Evolutionary conservation across 2,888 invertebrate genomes (phyloP).

Genomic region (Meghimatium bilineatum): DNA sequence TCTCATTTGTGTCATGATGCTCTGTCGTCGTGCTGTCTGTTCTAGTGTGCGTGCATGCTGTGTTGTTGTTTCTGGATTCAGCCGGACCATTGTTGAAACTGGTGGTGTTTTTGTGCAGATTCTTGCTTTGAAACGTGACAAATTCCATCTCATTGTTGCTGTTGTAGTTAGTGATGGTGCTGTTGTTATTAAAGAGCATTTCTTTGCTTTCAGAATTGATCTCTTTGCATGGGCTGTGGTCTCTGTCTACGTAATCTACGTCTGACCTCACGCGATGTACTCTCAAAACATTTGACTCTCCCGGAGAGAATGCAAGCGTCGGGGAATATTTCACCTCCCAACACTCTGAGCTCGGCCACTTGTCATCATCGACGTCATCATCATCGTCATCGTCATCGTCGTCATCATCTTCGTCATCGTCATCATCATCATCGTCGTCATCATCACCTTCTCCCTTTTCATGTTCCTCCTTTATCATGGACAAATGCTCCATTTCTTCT

Average conservation of each 20-base stretch:
- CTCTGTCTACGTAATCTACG: constrained; percentile 42
- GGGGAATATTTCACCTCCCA: constrained; percentile 46
- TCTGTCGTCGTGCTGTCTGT: background rate
- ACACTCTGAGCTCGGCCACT: constrained; percentile 35
- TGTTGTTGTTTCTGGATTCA: background rate
- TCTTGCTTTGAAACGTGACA: background rate
- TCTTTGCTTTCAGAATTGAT: constrained; percentile 33
- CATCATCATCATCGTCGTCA: constrained; percentile 3
- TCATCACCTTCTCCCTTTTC: constrained; percentile 6
- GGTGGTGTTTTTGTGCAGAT: background rate
- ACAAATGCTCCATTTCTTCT: background rate
- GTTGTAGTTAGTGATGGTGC: constrained; percentile 28
- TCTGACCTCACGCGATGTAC: constrained; percentile 42
- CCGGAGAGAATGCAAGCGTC: constrained; percentile 29
- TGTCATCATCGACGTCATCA: constrained; percentile 38
- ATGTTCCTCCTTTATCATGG: constrained; percentile 29
- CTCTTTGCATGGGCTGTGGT: constrained; percentile 46
- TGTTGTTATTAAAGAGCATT: constrained; percentile 44
- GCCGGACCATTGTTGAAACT: background rate
- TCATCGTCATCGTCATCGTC: constrained; percentile 35
- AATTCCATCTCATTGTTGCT: background rate
- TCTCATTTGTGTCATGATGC: background rate
- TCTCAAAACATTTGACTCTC: constrained; percentile 40
- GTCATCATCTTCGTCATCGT: constrained; percentile 41
- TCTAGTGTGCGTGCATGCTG: background rate